Percentiles rank a stretch among this genome's conserved stretches.
These are phyloP conservation scores for Dioctria linearis DNA, from an alignment of 2,888 invertebrate genomes.

Conservation along the genomic window DNA sequence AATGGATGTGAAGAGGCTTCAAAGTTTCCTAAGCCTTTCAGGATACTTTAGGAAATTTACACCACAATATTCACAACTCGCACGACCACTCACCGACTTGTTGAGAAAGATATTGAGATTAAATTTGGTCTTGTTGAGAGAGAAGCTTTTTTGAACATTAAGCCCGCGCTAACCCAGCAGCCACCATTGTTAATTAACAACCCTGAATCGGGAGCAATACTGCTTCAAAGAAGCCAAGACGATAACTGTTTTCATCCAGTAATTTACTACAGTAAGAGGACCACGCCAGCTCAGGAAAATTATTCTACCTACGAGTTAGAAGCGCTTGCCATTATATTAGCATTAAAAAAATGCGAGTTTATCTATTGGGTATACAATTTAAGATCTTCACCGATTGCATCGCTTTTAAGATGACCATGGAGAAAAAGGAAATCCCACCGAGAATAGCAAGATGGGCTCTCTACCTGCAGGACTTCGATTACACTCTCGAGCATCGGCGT, in stretches of 20 bases:
- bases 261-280: constrained; percentile 55
- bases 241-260: constrained; percentile 54
- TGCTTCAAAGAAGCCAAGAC: constrained; percentile 58
- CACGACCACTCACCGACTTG: no score
- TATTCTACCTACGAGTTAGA: constrained; percentile 64
- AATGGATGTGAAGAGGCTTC: constrained; percentile 60
- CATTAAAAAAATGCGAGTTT: no score
- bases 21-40: constrained; percentile 62
- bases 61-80: no score
- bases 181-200: constrained; percentile 58
- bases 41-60: constrained; percentile 58
- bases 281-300: constrained; percentile 59
- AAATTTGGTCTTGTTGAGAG: constrained; percentile 54
- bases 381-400: no score
- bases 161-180: constrained; percentile 43
- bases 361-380: no score
- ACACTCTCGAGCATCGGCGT: no score
- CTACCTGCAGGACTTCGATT: no score
- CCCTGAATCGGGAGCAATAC: constrained; percentile 57
- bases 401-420: no score
- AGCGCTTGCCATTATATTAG: no score
- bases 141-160: constrained; percentile 56
- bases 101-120: constrained; percentile 44
- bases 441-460: no score
- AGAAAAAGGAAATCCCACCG: no score